phyloP scores from a whole-genome alignment of 2,113 vertebrate genomes.

The Corvus cornix region DNA sequence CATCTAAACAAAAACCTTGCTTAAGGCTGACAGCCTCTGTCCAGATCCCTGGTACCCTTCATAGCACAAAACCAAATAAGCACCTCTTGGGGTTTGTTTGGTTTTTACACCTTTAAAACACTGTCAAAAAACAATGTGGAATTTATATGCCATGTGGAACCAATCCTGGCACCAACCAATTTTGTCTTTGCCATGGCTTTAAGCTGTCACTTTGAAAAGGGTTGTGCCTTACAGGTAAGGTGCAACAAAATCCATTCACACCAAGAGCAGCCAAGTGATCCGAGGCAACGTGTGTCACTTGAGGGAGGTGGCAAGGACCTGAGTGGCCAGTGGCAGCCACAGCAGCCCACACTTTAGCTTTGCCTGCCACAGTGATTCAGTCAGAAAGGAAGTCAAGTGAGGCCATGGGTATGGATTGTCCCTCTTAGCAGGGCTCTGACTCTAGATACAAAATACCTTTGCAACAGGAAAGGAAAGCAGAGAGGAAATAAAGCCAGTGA shows the following conservation, averaged over 20 bases:
- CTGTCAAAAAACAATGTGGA: neutral
- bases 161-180: neutral
- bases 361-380: neutral
- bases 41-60: neutral
- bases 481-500: neutral
- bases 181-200: neutral
- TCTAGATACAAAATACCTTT: accelerated
- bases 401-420: accelerated
- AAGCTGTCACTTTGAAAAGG: neutral
- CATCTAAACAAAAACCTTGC: neutral
- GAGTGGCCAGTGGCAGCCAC: neutral
- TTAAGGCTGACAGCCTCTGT: neutral
- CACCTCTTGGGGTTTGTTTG: too few species aligned
- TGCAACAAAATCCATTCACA: accelerated
- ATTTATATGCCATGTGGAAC: accelerated
- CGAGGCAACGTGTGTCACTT: accelerated
- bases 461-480: neutral
- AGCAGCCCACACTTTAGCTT: neutral
- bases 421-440: neutral
- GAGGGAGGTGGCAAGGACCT: neutral
- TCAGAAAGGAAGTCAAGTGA: neutral
- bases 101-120: neutral
- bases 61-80: neutral
- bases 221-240: accelerated
- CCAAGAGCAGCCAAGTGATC: neutral